These are phyloP conservation scores for Heliconius hewitsoni DNA, from an alignment of 1,140 invertebrate genomes.

Conservation along the genomic window DNA sequence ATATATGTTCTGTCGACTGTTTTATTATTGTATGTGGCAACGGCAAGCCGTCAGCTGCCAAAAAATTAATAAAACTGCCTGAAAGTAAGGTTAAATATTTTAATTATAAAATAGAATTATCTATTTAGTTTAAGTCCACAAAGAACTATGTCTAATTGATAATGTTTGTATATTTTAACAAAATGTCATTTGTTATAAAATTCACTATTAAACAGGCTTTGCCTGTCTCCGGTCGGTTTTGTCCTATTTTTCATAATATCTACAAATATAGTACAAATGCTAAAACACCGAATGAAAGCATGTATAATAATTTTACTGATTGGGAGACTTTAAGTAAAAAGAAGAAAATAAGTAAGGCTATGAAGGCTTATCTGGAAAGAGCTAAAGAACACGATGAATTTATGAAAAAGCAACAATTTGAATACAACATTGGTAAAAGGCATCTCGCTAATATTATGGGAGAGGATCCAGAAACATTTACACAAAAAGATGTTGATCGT, in stretches of 20 bases:
- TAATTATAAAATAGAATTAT: neutral
- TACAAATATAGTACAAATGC: slow-evolving; percentile 50
- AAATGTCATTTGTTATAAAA: slow-evolving; percentile 53
- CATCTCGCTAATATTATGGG: slow-evolving; percentile 99
- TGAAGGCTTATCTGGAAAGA: slow-evolving; percentile 92
- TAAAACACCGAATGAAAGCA: slow-evolving; percentile 41
- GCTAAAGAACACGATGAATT: slow-evolving; percentile 91
- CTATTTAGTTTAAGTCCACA: neutral
- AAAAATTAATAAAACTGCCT: neutral
- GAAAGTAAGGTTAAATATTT: neutral
- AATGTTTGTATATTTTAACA: slow-evolving; percentile 30
- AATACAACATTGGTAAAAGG: slow-evolving; percentile 95
- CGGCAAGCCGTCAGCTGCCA: neutral
- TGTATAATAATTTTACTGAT: slow-evolving; percentile 61
- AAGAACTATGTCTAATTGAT: slow-evolving; percentile 6
- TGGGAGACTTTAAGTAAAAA: slow-evolving; percentile 78
- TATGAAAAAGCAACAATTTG: slow-evolving; percentile 89
- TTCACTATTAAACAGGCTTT: slow-evolving; percentile 47
- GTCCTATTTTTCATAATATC: slow-evolving; percentile 40
- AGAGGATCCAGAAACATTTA: slow-evolving; percentile 92
- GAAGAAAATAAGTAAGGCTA: slow-evolving; percentile 90
- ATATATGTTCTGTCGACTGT: neutral
- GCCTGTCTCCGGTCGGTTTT: slow-evolving; percentile 42
- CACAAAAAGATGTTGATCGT: slow-evolving; percentile 92
- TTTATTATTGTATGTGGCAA: neutral